phyloP scores from a whole-genome alignment of 1,140 invertebrate species.

The Drosophila quadrilineata region DNA sequence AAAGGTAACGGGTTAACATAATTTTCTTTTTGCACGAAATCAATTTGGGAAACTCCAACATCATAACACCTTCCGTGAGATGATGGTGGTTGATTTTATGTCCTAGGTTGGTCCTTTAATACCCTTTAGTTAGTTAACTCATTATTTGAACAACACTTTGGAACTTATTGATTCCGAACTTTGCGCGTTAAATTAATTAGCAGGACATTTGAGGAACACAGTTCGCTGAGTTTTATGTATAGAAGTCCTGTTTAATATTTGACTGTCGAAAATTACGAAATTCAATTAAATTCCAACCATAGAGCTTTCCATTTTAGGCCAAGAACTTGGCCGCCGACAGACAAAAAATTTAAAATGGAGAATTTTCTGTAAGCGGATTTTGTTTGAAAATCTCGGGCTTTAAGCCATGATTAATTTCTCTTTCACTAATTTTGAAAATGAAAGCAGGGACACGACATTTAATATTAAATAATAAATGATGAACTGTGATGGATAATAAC shows the following conservation, averaged over 20 bases:
- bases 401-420: conserved; percentile 15
- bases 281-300: conserved; percentile 25
- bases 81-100: too few species aligned
- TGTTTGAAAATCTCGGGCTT: conserved; percentile 5
- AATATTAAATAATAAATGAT: conserved; percentile 32
- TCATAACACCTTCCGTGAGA: too few species aligned
- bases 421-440: conserved; percentile 27
- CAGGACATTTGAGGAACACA: background rate
- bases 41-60: too few species aligned
- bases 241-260: background rate
- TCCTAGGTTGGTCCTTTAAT: too few species aligned
- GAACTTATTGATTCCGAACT: conserved; percentile 1
- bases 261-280: background rate
- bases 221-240: background rate
- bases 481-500: background rate
- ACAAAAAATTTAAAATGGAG: conserved; percentile 19
- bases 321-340: background rate
- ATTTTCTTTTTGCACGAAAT: too few species aligned
- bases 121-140: too few species aligned
- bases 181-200: conserved; percentile 1
- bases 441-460: conserved; percentile 4
- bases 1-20: too few species aligned
- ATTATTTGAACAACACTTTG: too few species aligned
- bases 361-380: conserved; percentile 29
- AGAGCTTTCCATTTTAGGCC: too few species aligned